Percentiles rank a stretch among this genome's conserved stretches.
Conservation (phyloP, 2,888 invertebrate species). For the Sialis fuliginosa region DNA sequence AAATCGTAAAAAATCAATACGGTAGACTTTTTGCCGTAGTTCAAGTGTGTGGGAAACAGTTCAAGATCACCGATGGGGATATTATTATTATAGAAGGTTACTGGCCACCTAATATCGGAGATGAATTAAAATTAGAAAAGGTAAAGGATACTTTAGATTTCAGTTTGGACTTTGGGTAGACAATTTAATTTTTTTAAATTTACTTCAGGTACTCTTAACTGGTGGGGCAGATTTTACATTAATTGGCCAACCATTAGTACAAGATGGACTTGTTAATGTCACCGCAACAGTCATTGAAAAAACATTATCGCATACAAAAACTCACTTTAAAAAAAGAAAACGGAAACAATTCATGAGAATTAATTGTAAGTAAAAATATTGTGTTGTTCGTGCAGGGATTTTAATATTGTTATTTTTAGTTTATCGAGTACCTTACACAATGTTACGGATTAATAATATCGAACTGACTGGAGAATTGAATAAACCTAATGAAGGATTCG, state of each 20-base stretch:
- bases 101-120: constrained; percentile 69
- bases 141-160: constrained; percentile 19
- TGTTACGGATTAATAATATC: constrained; percentile 59
- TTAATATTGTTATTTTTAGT: constrained; percentile 22
- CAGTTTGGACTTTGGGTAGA: not conserved
- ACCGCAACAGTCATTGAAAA: constrained; percentile 74
- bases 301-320: constrained; percentile 61
- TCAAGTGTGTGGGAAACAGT: constrained; percentile 66
- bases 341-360: constrained; percentile 64
- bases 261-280: constrained; percentile 51
- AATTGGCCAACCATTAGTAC: constrained; percentile 62
- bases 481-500: constrained; percentile 18
- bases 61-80: constrained; percentile 73
- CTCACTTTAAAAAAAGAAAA: constrained; percentile 54
- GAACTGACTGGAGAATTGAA: constrained; percentile 37
- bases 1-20: no score
- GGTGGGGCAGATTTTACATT: constrained; percentile 67
- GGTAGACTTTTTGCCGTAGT: constrained; percentile 67
- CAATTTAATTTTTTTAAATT: not conserved
- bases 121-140: constrained; percentile 65
- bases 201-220: constrained; percentile 41
- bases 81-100: constrained; percentile 63
- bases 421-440: constrained; percentile 48
- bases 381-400: no score
- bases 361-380: constrained; percentile 34